phyloP scores from a whole-genome alignment of 2,888 invertebrate genomes.

The Shargacucullia verbasci region DNA sequence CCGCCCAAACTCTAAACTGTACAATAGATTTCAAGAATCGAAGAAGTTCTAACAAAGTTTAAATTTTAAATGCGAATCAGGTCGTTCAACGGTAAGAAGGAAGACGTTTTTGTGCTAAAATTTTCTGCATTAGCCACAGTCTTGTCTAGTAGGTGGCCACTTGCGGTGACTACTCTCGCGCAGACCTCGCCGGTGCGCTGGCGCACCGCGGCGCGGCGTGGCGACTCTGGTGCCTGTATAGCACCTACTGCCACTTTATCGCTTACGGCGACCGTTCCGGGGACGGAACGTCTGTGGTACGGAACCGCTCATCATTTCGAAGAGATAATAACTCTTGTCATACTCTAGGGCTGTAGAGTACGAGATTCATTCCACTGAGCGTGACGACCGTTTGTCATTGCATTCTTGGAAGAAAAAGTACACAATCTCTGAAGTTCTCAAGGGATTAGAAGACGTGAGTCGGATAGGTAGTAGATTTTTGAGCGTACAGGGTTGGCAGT shows the following conservation, averaged over 20 bases:
- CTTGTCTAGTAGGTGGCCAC: slow-evolving; percentile 69
- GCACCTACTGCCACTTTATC: slow-evolving; percentile 72
- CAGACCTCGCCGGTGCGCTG: slow-evolving; percentile 67
- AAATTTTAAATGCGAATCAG: slow-evolving; percentile 84
- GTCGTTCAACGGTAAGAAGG: slow-evolving; percentile 87
- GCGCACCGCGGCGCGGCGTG: slow-evolving; percentile 54
- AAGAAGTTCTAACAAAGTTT: slow-evolving; percentile 86
- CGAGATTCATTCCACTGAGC: slow-evolving; percentile 59
- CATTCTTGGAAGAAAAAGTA: slow-evolving; percentile 67
- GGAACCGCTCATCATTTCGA: slow-evolving; percentile 62
- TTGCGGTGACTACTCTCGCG: slow-evolving; percentile 75
- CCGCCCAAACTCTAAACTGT: slow-evolving; percentile 86
- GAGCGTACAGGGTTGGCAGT: slow-evolving; percentile 84
- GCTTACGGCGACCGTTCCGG: slow-evolving; percentile 61
- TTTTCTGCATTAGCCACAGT: slow-evolving; percentile 65
- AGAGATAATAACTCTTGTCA: slow-evolving; percentile 31
- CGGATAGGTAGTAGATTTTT: slow-evolving; percentile 81
- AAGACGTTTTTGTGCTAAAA: slow-evolving; percentile 88
- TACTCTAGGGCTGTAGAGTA: slow-evolving; percentile 56
- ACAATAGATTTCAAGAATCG: slow-evolving; percentile 85
- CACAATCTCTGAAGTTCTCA: slow-evolving; percentile 70
- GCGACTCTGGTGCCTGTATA: slow-evolving; percentile 63
- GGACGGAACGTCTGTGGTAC: slow-evolving; percentile 61
- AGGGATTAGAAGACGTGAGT: slow-evolving; percentile 71
- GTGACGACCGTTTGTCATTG: slow-evolving; percentile 61